These are phyloP conservation scores for Procavia capensis DNA, from an alignment of 2,113 vertebrate genomes.

Conservation along the genomic window DNA sequence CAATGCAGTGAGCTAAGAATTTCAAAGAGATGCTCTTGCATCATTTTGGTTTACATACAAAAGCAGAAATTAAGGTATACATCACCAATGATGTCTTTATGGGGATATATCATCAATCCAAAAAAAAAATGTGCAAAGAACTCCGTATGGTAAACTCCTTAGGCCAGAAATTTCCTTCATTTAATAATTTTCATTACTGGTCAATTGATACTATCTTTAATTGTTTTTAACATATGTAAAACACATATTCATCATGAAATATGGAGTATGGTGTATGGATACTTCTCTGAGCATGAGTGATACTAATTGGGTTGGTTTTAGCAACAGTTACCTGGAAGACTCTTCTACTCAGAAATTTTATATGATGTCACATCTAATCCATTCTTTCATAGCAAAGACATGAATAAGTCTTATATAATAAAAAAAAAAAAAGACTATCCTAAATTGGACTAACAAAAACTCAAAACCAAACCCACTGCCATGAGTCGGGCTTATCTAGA, in stretches of 20 bases:
- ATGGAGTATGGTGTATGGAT: not conserved
- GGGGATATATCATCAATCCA: not conserved
- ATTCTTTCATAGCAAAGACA: not conserved
- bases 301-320: conserved; percentile 48
- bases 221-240: conserved; percentile 37
- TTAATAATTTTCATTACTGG: conserved; percentile 10
- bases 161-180: conserved; percentile 32
- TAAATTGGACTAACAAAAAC: conserved; percentile 40
- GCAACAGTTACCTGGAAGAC: not conserved
- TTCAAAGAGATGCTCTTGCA: not conserved
- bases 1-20: not conserved
- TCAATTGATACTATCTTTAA: conserved; percentile 31
- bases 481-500: too few relatives aligned
- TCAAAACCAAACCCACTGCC: too few relatives aligned
- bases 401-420: not conserved
- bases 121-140: not conserved
- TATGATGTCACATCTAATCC: conserved; percentile 35
- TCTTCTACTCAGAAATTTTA: conserved; percentile 34
- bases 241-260: conserved; percentile 36
- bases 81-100: not conserved
- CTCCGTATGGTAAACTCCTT: conserved; percentile 3
- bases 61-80: not conserved
- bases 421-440: not conserved
- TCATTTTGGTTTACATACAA: conserved; percentile 5
- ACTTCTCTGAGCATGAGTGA: conserved; percentile 33